These are phyloP conservation scores for Neopelma chrysocephalum DNA, from an alignment of 2,797 vertebrate species.

Conservation along the genomic window DNA sequence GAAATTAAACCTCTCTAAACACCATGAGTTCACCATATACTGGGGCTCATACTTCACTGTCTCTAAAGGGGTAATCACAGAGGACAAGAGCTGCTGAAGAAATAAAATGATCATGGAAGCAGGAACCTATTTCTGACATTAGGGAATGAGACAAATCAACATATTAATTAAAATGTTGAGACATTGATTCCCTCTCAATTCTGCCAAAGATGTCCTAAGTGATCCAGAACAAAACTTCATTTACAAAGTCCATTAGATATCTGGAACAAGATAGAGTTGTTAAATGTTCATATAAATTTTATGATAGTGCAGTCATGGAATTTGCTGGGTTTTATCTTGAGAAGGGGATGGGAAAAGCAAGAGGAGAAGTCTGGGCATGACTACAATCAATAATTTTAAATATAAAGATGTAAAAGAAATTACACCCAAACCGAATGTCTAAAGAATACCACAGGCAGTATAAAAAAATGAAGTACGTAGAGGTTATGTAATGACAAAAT, in stretches of 20 bases:
- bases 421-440: not conserved
- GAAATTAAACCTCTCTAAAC: not conserved
- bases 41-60: not conserved
- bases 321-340: not conserved
- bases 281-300: not conserved
- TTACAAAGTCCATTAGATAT: not conserved
- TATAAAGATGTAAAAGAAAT: not conserved
- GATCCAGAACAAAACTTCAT: not conserved
- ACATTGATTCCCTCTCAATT: not conserved
- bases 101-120: not conserved
- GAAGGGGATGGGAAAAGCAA: not conserved
- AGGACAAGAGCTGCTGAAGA: not conserved
- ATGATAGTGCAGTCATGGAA: not conserved
- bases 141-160: not conserved
- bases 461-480: not conserved
- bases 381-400: not conserved
- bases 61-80: not conserved
- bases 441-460: not conserved
- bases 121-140: not conserved
- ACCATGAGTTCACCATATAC: not conserved
- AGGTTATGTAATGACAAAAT: not conserved
- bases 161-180: not conserved
- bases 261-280: not conserved
- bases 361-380: not conserved
- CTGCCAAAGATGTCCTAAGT: not conserved